phyloP scores from a whole-genome alignment of 1,140 invertebrate species.

The Caenorhabditis remanei region DNA sequence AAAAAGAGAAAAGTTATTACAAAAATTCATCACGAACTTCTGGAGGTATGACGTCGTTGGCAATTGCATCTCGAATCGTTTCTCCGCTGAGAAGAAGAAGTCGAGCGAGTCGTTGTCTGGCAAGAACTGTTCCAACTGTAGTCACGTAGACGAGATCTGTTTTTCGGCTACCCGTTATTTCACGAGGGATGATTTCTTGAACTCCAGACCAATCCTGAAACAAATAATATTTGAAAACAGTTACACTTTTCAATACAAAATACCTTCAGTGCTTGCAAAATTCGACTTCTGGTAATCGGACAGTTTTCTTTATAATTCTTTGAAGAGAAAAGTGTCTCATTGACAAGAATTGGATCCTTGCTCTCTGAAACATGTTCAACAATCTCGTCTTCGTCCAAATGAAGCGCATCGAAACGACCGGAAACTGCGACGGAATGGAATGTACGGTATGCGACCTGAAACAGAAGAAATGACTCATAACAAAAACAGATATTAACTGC shows the following conservation, averaged over 20 bases:
- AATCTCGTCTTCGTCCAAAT: neutral
- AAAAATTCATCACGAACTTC: conserved; percentile 42
- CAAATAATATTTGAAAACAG: too few relatives aligned
- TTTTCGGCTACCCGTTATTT: neutral
- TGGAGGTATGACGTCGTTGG: neutral
- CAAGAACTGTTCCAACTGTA: conserved; percentile 40
- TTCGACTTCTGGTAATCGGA: neutral
- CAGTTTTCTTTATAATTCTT: conserved; percentile 11
- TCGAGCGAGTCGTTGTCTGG: conserved; percentile 40
- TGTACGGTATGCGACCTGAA: conserved; percentile 59
- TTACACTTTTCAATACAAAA: too few relatives aligned
- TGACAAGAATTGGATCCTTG: conserved; percentile 59
- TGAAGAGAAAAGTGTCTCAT: neutral
- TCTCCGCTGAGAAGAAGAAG: conserved; percentile 28
- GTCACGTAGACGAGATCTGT: conserved; percentile 22
- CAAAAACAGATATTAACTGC: neutral
- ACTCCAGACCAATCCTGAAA: conserved; percentile 53
- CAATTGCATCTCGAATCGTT: conserved; percentile 13
- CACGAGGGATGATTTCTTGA: neutral
- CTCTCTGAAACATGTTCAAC: conserved; percentile 18
- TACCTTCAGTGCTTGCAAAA: conserved; percentile 31
- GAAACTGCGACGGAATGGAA: conserved; percentile 56
- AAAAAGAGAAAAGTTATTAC: conserved; percentile 1
- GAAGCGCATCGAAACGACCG: conserved; percentile 60
- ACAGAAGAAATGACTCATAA: neutral